Conservation (phyloP, 92 coral and sea anemone species). For the Palythoa heliodiscus region DNA sequence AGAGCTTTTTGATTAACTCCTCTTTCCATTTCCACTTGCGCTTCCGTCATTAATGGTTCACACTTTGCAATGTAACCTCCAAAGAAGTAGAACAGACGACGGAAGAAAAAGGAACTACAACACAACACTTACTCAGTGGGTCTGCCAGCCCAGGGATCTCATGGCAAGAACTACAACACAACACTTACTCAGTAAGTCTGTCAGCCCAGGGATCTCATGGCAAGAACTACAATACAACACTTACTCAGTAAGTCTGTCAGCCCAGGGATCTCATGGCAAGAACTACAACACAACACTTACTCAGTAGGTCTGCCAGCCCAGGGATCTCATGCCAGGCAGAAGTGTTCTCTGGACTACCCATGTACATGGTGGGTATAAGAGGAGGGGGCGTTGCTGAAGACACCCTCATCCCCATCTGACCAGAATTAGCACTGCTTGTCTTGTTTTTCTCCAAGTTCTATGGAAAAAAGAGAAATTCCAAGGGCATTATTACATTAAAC, state of each 20-base stretch:
- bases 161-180: too few species aligned
- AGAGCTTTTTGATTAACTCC: too few species aligned
- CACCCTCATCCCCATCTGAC: constrained; percentile 70
- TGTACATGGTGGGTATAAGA: constrained; percentile 19
- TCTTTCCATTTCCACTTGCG: too few species aligned
- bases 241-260: constrained; percentile 70
- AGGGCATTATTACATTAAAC: neutral
- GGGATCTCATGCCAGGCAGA: constrained; percentile 53
- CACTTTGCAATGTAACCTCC: too few species aligned
- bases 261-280: constrained; percentile 67
- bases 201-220: constrained; percentile 68
- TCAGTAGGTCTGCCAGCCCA: constrained; percentile 68
- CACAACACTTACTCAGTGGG: constrained; percentile 60
- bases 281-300: constrained; percentile 44
- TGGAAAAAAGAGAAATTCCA: neutral
- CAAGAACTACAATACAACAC: too few species aligned
- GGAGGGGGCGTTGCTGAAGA: constrained; percentile 89
- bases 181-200: constrained; percentile 68
- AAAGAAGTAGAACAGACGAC: too few species aligned
- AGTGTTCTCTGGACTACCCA: constrained; percentile 15
- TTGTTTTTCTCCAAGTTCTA: constrained; percentile 61
- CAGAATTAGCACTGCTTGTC: neutral
- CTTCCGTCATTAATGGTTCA: too few species aligned
- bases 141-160: constrained; percentile 69
- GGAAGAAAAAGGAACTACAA: neutral